Conservation (phyloP, 2,113 vertebrate genomes). For the Danio rerio region DNA sequence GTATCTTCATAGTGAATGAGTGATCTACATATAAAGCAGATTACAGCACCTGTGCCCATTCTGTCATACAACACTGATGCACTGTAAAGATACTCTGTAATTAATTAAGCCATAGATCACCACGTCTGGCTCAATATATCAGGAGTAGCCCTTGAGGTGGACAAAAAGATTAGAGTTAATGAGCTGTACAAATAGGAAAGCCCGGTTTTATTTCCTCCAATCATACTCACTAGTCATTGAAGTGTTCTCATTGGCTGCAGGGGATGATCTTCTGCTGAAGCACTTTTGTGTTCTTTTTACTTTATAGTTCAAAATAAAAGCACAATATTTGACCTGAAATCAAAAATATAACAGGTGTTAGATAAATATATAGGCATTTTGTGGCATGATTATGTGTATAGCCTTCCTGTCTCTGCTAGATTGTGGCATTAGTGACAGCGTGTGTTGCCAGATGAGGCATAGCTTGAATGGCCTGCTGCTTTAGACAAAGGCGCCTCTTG, state of each 20-base stretch:
- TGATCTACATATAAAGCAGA: conserved; percentile 8
- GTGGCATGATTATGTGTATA: neutral
- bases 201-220: neutral
- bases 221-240: neutral
- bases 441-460: too few species aligned
- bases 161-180: neutral
- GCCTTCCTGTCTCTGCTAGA: neutral
- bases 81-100: neutral
- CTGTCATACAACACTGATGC: conserved; percentile 2
- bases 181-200: conserved; percentile 7
- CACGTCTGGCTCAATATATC: neutral
- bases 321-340: too few species aligned
- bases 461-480: neutral
- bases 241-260: neutral
- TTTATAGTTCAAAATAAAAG: too few species aligned
- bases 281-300: too few species aligned
- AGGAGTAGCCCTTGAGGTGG: neutral
- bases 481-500: neutral
- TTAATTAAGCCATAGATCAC: conserved; percentile 20
- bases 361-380: neutral
- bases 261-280: neutral
- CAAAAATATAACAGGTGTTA: too few species aligned
- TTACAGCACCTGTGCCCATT: neutral
- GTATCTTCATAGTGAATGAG: neutral
- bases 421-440: neutral